These are phyloP conservation scores for Drosophila watanabei DNA, from an alignment of 1,140 invertebrate genomes.

Conservation along the genomic window DNA sequence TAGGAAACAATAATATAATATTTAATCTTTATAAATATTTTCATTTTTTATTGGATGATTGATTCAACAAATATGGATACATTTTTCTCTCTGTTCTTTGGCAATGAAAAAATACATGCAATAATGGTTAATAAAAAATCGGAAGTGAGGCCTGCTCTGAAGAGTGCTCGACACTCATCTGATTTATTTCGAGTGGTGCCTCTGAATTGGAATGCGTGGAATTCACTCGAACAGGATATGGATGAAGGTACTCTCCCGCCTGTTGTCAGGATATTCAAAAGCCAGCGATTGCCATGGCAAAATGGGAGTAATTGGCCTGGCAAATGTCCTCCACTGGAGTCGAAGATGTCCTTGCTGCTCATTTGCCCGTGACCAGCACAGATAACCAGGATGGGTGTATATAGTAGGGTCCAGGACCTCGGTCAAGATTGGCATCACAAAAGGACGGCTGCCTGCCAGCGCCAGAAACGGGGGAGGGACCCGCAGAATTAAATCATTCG, in stretches of 20 bases:
- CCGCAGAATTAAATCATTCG: slow-evolving; percentile 79
- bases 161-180: slow-evolving; percentile 25
- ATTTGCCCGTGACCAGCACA: slow-evolving; percentile 41
- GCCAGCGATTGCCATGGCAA: slow-evolving; percentile 27
- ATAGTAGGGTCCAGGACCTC: background rate
- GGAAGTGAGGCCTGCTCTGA: slow-evolving; percentile 17
- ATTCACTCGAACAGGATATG: slow-evolving; percentile 21
- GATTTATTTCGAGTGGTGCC: slow-evolving; percentile 39
- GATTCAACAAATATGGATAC: background rate
- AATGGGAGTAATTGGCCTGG: slow-evolving; percentile 32
- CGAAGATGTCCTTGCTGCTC: slow-evolving; percentile 36
- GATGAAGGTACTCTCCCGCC: background rate
- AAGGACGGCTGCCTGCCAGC: slow-evolving; percentile 32
- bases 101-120: slow-evolving; percentile 3
- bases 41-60: background rate
- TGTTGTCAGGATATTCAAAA: slow-evolving; percentile 3
- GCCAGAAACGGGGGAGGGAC: slow-evolving; percentile 29
- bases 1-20: background rate
- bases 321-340: slow-evolving; percentile 12
- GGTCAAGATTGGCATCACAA: slow-evolving; percentile 40
- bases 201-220: slow-evolving; percentile 30
- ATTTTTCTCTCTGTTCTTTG: background rate
- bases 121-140: slow-evolving; percentile 56
- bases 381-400: slow-evolving; percentile 25
- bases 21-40: background rate